Evolutionary conservation across 2,888 invertebrate genomes (phyloP), one percentile per base, ranked within the genome.

Genomic region (Andrena haemorrhoa): DNA sequence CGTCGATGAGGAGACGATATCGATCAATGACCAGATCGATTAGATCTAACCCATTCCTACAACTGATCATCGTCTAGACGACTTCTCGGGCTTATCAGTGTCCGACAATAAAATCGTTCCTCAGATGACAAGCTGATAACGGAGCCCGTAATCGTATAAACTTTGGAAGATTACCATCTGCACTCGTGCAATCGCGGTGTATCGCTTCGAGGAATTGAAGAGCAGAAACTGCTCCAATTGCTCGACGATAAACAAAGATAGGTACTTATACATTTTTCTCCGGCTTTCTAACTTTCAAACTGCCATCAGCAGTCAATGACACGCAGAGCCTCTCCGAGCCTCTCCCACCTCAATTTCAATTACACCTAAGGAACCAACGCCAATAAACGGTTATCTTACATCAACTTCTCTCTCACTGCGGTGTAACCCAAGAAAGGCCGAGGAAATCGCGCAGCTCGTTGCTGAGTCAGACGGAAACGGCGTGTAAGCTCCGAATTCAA

Each of bases 11-110:
- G n/a, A 29, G 8, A 10, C 51, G 79, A 86, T 85, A 68, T 83
- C 75, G 83, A 87, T 86, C 68, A 60, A 86, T 77, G 78, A 74
- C 73, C 74, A 70, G 76, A 84, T 85, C 72, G 87, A 84, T 84
- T 63, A n/a, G 49, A 81, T 87, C 71, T 73, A 35, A 29, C 53
- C 49, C 41, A 29, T 47, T 56, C 53, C 73, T 53, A 68, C 26
- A 23, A 73, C 76, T 87, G 85, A 87, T 85, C 86, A 65, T 83
- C 69, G 83, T 86, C 83, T 81, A 79, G 74, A 80, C 83, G 47
- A 79, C 66, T 86, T 83, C 74, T 78, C 80, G 47, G 23, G 58
- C 65, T 75, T 84, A 86, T 87, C 86, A 64, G 23, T 23, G 16
- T 29, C 49, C 64, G 64, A 78, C 64, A 87, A 82, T 75, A 74